These are phyloP conservation scores for Siderastrea radians DNA, from an alignment of 92 coral and sea anemone species.

Conservation along the genomic window DNA sequence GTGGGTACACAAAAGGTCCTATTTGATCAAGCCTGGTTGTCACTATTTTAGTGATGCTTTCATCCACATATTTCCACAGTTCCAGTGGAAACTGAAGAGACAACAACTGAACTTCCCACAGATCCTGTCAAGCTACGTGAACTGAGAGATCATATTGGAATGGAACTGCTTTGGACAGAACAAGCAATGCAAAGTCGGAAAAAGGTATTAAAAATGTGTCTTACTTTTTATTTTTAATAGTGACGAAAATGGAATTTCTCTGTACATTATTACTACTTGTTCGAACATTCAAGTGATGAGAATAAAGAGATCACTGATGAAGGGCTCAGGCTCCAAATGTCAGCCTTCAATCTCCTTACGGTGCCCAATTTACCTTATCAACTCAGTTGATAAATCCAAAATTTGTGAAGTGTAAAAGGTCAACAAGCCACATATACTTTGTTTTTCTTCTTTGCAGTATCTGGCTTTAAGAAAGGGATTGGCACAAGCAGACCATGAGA, in stretches of 20 bases:
- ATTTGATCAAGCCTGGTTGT: not conserved
- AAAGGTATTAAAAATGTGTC: conserved; percentile 47
- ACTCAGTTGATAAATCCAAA: no score
- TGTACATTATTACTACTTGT: no score
- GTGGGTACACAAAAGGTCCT: no score
- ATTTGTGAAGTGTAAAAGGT: not conserved
- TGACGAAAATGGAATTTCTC: no score
- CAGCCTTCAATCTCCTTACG: no score
- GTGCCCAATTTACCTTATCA: no score
- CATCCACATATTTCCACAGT: conserved; percentile 18
- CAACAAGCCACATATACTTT: not conserved
- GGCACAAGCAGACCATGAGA: not conserved
- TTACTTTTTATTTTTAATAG: no score
- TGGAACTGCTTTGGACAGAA: conserved; percentile 96
- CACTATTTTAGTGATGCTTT: not conserved
- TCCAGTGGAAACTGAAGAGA: conserved; percentile 55
- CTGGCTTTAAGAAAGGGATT: conserved; percentile 16
- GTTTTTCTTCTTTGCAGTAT: conserved; percentile 9
- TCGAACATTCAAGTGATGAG: no score
- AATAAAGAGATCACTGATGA: no score
- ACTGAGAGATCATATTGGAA: conserved; percentile 78
- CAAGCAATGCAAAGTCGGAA: conserved; percentile 96
- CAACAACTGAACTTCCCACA: conserved; percentile 14
- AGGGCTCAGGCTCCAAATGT: no score
- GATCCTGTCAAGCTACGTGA: conserved; percentile 61